These are phyloP conservation scores for Macrotis lagotis DNA, from an alignment of 2,113 vertebrate genomes.

Conservation along the genomic window DNA sequence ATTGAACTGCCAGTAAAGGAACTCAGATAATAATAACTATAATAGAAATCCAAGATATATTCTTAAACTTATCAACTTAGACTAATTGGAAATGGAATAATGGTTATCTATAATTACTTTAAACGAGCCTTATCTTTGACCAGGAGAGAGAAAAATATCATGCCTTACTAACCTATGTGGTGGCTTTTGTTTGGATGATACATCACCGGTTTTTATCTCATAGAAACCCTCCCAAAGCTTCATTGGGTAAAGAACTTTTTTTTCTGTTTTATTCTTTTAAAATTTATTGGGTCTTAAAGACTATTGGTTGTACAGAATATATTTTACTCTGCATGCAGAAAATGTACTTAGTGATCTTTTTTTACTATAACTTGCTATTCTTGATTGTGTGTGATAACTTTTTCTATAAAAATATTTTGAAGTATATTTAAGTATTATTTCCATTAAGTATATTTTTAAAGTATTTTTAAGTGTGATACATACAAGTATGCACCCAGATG, in stretches of 20 bases:
- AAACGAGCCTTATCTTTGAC: constrained; percentile 21
- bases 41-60: neutral
- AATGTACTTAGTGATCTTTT: constrained; percentile 46
- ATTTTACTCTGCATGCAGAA: constrained; percentile 66
- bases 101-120: constrained; percentile 1
- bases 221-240: constrained; percentile 65
- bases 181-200: constrained; percentile 21
- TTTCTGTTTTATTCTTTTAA: constrained; percentile 55
- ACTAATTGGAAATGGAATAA: constrained; percentile 34
- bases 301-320: constrained; percentile 64
- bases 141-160: constrained; percentile 31
- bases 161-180: neutral
- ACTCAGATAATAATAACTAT: constrained; percentile 11
- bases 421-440: neutral
- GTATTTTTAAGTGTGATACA: neutral
- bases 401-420: neutral
- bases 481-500: neutral
- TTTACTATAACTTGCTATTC: constrained; percentile 7
- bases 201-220: constrained; percentile 27
- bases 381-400: neutral
- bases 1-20: constrained; percentile 19
- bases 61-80: constrained; percentile 42
- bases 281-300: constrained; percentile 68
- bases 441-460: too few relatives aligned
- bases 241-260: constrained; percentile 45